Evolutionary conservation across 2,797 vertebrate species (phyloP), one percentile per base, ranked within the genome.

Genomic region (Cuculus canorus): DNA sequence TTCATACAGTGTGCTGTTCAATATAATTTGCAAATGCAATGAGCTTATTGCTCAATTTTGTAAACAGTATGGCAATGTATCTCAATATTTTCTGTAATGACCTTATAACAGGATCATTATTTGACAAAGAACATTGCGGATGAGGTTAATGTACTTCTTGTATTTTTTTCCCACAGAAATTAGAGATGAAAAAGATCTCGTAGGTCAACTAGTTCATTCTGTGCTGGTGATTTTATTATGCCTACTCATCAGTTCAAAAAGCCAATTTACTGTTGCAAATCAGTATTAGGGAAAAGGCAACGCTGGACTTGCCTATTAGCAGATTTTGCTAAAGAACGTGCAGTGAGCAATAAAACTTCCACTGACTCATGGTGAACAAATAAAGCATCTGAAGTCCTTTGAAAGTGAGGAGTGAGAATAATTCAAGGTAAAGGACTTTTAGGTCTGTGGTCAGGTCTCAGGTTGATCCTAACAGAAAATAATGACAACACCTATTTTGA

Each of bases 401-500:
- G 60, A 35, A 91, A 64, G 4, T 8, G 33, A 65, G 39, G 27
- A 85, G 25, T 43, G 19, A 73, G 12, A 86, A 64, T 52, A 85
- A 83, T 37, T 72, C 81, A 85, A 79, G 54, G 37, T 37, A 53
- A 89, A 71, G 27, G 6, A 32, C 63, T 73, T 13, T 47, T 87
- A 70, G 17, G 37, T 69, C 69, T 70, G 13, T 71, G 84, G 54
- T 84, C 87, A 73, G 14, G 35, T 96, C 79, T 80, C 60, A 84
- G 45, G 76, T 22, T 91, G 52, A 92, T 94, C 35, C 37, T 79
- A 76, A 76, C 35, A 85, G 90, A 96, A 96, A 96, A 90, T 85
- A 75, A 82, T 83, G 92, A 88, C 91, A 56, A 80, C 84, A 95
- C 50, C 35, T 87, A 88, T 88, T 33, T 92, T 69, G 92, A 93